Evolutionary conservation across 2,888 invertebrate genomes (phyloP).

Genomic region (Heliconius hortense): DNA sequence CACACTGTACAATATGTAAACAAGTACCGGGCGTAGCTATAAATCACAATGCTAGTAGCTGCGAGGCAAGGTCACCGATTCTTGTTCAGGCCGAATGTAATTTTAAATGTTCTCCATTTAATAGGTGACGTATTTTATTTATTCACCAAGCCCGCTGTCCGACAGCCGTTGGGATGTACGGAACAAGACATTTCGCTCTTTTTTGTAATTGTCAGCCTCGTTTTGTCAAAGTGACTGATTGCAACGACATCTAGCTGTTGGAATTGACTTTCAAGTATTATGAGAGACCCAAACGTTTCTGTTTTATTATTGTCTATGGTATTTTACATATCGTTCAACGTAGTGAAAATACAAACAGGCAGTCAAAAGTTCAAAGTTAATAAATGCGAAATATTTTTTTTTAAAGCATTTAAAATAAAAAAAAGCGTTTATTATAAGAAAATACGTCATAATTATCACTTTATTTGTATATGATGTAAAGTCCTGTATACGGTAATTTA

Average conservation of each 20-base stretch:
- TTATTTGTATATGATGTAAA: too few species aligned
- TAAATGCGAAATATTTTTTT: too few species aligned
- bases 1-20: constrained; percentile 63
- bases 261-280: constrained; percentile 26
- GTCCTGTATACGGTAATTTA: too few species aligned
- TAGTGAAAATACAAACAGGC: too few species aligned
- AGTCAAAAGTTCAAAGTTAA: too few species aligned
- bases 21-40: constrained; percentile 69
- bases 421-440: too few species aligned
- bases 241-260: constrained; percentile 36
- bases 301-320: constrained; percentile 38
- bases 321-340: neutral
- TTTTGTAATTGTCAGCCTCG: constrained; percentile 44
- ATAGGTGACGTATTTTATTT: constrained; percentile 63
- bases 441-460: too few species aligned
- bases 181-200: constrained; percentile 54
- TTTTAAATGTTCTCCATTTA: constrained; percentile 58
- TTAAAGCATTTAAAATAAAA: too few species aligned
- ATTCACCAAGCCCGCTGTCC: constrained; percentile 46
- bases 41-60: constrained; percentile 55
- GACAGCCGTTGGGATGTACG: constrained; percentile 56
- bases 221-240: constrained; percentile 19
- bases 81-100: constrained; percentile 54
- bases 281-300: constrained; percentile 34
- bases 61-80: constrained; percentile 60